These are phyloP conservation scores for Nudaria mundana DNA, from an alignment of 2,888 invertebrate genomes.

Conservation along the genomic window DNA sequence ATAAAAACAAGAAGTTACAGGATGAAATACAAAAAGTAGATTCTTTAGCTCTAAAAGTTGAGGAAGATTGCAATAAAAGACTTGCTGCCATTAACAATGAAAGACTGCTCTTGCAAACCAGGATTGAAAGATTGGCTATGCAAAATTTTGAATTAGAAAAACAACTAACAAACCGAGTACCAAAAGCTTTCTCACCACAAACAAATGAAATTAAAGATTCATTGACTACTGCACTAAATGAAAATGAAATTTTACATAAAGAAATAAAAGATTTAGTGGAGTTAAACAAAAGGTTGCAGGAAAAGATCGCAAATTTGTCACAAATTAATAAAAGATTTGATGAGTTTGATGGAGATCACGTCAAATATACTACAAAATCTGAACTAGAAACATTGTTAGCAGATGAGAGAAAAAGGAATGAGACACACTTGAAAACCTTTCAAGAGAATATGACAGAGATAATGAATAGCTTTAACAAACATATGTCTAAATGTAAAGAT, in stretches of 20 bases:
- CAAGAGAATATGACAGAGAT: slow-evolving; percentile 66
- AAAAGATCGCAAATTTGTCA: slow-evolving; percentile 55
- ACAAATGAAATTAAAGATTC: slow-evolving; percentile 44
- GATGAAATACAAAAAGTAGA: slow-evolving; percentile 88
- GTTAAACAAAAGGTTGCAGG: slow-evolving; percentile 73
- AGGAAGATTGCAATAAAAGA: slow-evolving; percentile 87
- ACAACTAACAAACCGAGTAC: slow-evolving; percentile 71
- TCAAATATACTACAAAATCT: slow-evolving; percentile 57
- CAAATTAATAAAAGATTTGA: slow-evolving; percentile 42
- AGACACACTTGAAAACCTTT: slow-evolving; percentile 54
- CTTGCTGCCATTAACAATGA: slow-evolving; percentile 83
- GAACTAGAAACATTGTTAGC: slow-evolving; percentile 62
- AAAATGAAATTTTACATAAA: slow-evolving; percentile 66
- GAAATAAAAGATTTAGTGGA: slow-evolving; percentile 74
- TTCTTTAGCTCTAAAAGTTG: slow-evolving; percentile 86
- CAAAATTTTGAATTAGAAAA: slow-evolving; percentile 77
- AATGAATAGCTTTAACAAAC: slow-evolving; percentile 57
- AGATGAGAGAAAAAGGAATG: slow-evolving; percentile 71
- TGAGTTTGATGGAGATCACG: slow-evolving; percentile 32
- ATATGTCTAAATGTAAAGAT: slow-evolving; percentile 50
- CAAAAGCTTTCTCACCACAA: slow-evolving; percentile 35
- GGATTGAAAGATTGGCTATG: slow-evolving; percentile 68
- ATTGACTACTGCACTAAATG: slow-evolving; percentile 46
- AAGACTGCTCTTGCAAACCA: slow-evolving; percentile 79
- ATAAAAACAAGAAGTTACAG: slow-evolving; percentile 85